Evolutionary conservation across 2,797 vertebrate species (phyloP).

Genomic region (Pygocentrus nattereri): DNA sequence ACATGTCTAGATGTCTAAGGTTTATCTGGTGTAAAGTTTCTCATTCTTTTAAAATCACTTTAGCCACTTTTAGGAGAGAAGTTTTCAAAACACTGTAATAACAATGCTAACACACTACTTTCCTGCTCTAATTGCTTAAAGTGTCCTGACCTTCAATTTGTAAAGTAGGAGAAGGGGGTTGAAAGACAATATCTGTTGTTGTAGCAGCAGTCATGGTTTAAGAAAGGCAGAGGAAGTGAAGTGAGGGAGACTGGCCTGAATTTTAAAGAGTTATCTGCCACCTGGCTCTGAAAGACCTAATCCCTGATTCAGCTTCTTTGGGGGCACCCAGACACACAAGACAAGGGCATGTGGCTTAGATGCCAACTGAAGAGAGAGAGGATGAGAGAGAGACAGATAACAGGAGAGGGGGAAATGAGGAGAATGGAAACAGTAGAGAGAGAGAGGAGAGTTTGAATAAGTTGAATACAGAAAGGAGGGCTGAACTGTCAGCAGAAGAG

Average conservation of each 20-base stretch:
- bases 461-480: not conserved
- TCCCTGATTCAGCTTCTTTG: slow-evolving; percentile 47
- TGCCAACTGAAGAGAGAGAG: slow-evolving; percentile 4
- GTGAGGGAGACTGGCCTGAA: slow-evolving; percentile 31
- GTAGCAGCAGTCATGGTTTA: slow-evolving; percentile 12
- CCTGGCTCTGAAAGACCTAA: slow-evolving; percentile 31
- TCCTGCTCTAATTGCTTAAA: not conserved
- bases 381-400: not conserved
- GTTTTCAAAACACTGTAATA: not conserved
- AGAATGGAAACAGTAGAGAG: not conserved
- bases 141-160: not conserved
- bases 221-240: slow-evolving; percentile 6
- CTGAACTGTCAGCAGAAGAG: not conserved
- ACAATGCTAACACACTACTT: not conserved
- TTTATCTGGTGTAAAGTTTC: too few relatives aligned
- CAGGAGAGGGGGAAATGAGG: not conserved
- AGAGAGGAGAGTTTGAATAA: not conserved
- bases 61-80: not conserved
- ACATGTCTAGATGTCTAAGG: too few relatives aligned
- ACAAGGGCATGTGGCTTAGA: slow-evolving; percentile 24
- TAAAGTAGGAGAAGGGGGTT: not conserved
- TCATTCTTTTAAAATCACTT: too few relatives aligned
- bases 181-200: slow-evolving; percentile 4
- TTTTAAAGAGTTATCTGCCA: slow-evolving; percentile 48
- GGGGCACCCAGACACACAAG: slow-evolving; percentile 26